phyloP scores from a whole-genome alignment of 2,113 vertebrate genomes.

The Corydoras sp. region DNA sequence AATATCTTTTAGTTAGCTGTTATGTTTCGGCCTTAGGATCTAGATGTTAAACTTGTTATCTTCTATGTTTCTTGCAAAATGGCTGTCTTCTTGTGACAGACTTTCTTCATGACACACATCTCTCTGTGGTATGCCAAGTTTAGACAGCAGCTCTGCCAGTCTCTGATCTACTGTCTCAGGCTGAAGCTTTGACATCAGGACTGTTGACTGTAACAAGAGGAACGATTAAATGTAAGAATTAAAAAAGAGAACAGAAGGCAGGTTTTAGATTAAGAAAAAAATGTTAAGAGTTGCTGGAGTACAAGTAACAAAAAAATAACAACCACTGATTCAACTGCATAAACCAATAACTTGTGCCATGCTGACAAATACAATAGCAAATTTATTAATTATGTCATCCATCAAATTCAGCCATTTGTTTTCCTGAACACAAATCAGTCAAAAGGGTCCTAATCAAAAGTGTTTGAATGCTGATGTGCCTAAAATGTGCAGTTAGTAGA shows the following conservation, averaged over 20 bases:
- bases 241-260: not conserved
- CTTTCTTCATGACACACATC: conserved; percentile 8
- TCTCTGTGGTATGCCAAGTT: conserved; percentile 13
- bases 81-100: not conserved
- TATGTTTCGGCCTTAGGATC: conserved; percentile 2
- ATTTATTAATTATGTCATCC: too few relatives aligned
- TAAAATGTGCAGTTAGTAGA: too few relatives aligned
- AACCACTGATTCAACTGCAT: too few relatives aligned
- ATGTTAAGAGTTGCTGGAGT: too few relatives aligned
- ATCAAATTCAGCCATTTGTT: too few relatives aligned
- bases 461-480: too few relatives aligned
- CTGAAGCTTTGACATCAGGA: conserved; percentile 49
- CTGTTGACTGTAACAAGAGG: conserved; percentile 11
- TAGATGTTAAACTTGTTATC: not conserved
- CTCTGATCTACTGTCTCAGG: conserved; percentile 46
- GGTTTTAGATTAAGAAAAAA: too few relatives aligned
- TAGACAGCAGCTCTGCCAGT: conserved; percentile 43
- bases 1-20: conserved; percentile 24
- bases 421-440: too few relatives aligned
- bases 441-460: too few relatives aligned
- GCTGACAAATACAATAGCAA: too few relatives aligned
- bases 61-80: conserved; percentile 14
- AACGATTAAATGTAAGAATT: not conserved
- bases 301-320: too few relatives aligned
- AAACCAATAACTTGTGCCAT: too few relatives aligned